phyloP scores from a whole-genome alignment of 2,888 invertebrate genomes.

The Eugnorisma glareosa region DNA sequence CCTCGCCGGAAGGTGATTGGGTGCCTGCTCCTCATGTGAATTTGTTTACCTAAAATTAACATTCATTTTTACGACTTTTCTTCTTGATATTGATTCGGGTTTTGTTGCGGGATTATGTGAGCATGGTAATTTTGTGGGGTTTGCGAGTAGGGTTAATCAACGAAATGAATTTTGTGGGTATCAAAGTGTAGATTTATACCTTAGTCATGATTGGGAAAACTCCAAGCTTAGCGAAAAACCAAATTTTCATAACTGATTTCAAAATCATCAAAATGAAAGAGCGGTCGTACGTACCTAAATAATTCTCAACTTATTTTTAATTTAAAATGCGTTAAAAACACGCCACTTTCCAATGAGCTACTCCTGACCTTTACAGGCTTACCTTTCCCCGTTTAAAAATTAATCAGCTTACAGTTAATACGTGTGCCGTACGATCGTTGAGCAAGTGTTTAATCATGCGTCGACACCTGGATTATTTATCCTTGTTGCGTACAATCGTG shows the following conservation, averaged over 20 bases:
- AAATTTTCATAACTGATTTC: background rate
- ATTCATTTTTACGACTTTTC: slow-evolving; percentile 55
- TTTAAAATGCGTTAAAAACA: slow-evolving; percentile 4
- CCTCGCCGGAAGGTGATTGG: slow-evolving; percentile 63
- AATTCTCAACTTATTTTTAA: background rate
- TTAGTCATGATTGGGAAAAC: background rate
- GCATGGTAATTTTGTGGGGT: slow-evolving; percentile 40
- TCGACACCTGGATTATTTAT: slow-evolving; percentile 56
- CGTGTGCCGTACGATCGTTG: slow-evolving; percentile 40
- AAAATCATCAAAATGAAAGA: background rate
- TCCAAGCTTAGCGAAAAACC: background rate
- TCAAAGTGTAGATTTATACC: background rate
- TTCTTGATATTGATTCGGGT: slow-evolving; percentile 45
- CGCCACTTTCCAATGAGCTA: slow-evolving; percentile 2
- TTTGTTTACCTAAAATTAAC: slow-evolving; percentile 59
- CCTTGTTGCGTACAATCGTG: slow-evolving; percentile 26
- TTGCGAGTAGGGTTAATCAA: slow-evolving; percentile 18
- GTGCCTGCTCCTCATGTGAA: slow-evolving; percentile 54
- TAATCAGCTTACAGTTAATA: slow-evolving; percentile 50
- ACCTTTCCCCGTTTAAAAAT: slow-evolving; percentile 34
- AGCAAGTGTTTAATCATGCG: slow-evolving; percentile 59
- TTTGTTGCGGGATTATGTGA: slow-evolving; percentile 24
- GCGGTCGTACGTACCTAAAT: background rate
- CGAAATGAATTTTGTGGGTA: background rate
- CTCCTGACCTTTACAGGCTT: slow-evolving; percentile 36